Percentiles rank a stretch among this genome's conserved stretches.
Conservation (phyloP, 2,797 vertebrate species). For the Falco rusticolus region DNA sequence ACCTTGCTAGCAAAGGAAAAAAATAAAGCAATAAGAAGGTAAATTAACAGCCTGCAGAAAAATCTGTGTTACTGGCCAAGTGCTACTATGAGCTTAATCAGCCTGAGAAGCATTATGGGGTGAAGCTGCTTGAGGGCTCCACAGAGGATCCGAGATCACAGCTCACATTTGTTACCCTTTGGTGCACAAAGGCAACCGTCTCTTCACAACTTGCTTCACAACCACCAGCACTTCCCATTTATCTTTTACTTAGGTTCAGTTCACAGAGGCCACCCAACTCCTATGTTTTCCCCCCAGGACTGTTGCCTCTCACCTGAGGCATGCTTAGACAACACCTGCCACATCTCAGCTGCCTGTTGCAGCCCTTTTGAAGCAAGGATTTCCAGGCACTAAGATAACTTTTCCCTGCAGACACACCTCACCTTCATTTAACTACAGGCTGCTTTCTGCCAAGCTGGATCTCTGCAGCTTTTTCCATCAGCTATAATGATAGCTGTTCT, state of each 20-base stretch:
- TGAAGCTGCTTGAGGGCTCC: neutral
- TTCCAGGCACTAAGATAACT: neutral
- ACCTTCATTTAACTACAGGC: neutral
- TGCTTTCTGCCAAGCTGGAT: neutral
- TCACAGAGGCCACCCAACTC: neutral
- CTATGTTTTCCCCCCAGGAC: neutral
- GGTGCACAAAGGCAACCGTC: neutral
- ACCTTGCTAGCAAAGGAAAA: neutral
- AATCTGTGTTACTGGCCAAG: neutral
- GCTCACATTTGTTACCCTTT: neutral
- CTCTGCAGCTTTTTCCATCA: neutral
- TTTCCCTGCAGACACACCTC: neutral
- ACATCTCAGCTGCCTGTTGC: neutral
- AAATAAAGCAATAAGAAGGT: neutral
- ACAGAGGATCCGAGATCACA: neutral
- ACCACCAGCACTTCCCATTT: neutral
- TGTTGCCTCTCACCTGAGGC: neutral
- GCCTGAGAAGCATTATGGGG: neutral
- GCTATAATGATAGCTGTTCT: neutral
- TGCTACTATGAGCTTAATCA: neutral
- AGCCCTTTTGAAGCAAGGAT: neutral
- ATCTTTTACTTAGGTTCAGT: neutral
- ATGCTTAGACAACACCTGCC: neutral
- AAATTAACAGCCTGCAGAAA: slow-evolving; percentile 11
- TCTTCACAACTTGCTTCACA: neutral